phyloP scores from a whole-genome alignment of 2,888 invertebrate species.

The Rhyacophila evoluta region DNA sequence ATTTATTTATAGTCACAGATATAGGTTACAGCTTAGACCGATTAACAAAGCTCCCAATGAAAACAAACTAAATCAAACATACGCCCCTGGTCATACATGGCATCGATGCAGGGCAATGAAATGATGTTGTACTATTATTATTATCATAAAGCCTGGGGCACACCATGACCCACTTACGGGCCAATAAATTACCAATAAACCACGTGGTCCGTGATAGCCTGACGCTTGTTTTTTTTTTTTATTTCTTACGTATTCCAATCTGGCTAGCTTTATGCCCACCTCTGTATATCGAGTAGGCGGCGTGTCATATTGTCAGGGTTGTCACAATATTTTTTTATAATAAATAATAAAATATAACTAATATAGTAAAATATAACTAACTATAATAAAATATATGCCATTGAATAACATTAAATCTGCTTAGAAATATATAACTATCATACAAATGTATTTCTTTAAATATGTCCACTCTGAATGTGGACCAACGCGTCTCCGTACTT shows the following conservation, averaged over 20 bases:
- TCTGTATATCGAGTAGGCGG: background rate
- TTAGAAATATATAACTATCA: no score
- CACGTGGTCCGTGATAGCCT: conserved; percentile 8
- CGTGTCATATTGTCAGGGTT: background rate
- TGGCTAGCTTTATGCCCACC: background rate
- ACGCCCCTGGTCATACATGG: background rate
- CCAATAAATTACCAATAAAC: conserved; percentile 14
- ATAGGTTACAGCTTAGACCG: no score
- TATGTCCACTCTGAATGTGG: no score
- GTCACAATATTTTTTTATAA: no score
- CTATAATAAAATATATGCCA: no score
- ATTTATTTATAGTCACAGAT: no score
- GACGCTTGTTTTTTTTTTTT: background rate
- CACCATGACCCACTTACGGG: background rate
- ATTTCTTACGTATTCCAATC: background rate
- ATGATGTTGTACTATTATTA: background rate
- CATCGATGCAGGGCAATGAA: conserved; percentile 14
- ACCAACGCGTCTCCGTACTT: no score
- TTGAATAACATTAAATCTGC: no score
- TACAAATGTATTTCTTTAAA: no score
- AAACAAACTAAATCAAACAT: background rate
- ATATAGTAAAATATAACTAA: no score
- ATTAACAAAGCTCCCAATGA: no score
- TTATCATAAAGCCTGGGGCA: background rate
- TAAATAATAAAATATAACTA: no score